Percentiles rank a stretch among this genome's conserved stretches.
Evolutionary conservation across 2,113 vertebrate genomes (phyloP).

Genomic region (Silurus meridionalis): DNA sequence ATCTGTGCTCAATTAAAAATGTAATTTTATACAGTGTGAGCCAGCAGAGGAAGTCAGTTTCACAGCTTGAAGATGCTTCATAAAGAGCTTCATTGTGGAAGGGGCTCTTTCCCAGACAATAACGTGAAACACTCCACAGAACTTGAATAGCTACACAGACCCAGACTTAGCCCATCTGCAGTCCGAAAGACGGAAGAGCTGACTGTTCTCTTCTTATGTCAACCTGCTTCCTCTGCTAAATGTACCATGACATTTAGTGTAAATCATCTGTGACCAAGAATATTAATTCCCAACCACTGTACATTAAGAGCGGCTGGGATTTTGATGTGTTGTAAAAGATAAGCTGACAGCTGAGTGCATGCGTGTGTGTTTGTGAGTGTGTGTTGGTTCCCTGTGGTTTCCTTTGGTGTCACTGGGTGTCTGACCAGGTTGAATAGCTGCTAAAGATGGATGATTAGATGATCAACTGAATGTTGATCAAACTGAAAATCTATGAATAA

Average conservation of each 20-base stretch:
- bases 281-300: conserved; percentile 1
- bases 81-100: conserved; percentile 57
- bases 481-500: background rate
- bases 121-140: conserved; percentile 42
- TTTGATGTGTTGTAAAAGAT: conserved; percentile 27
- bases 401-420: background rate
- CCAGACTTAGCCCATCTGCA: conserved; percentile 30
- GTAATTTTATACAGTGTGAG: conserved; percentile 49
- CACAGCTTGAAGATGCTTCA: conserved; percentile 50
- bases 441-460: background rate
- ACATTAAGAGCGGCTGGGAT: conserved; percentile 28
- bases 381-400: background rate
- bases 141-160: conserved; percentile 35
- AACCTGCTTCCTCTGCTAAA: background rate
- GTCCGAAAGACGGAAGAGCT: conserved; percentile 27
- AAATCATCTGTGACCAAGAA: conserved; percentile 24
- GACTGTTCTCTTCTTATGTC: background rate
- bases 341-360: background rate
- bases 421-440: background rate
- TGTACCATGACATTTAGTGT: background rate
- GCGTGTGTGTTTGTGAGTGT: background rate
- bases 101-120: conserved; percentile 46
- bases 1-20: conserved; percentile 53
- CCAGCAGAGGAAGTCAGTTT: conserved; percentile 56
- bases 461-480: background rate